Evolutionary conservation across 2,797 vertebrate genomes (phyloP).

Genomic region (Ctenochaetus hawaiiensis): DNA sequence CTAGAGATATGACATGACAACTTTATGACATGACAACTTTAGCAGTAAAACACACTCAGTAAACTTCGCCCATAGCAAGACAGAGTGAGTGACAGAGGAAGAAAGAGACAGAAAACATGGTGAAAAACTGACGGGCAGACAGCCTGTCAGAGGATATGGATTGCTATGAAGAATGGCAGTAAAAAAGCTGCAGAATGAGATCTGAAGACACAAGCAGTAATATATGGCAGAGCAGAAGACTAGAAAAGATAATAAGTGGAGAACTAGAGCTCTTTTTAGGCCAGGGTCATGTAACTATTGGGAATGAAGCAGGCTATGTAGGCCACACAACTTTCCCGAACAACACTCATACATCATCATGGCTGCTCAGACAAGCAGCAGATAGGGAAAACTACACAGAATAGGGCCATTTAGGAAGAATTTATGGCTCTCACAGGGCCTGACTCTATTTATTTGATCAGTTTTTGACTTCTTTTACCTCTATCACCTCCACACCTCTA

Average conservation of each 20-base stretch:
- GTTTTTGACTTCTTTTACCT: slow-evolving; percentile 9
- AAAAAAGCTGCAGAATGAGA: slow-evolving; percentile 5
- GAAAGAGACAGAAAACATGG: neutral
- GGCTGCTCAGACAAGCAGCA: slow-evolving; percentile 5
- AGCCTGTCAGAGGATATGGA: neutral
- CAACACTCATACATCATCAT: slow-evolving; percentile 51
- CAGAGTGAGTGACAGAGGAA: slow-evolving; percentile 14
- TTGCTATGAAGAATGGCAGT: slow-evolving; percentile 16
- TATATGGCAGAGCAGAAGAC: slow-evolving; percentile 30
- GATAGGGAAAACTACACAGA: slow-evolving; percentile 43
- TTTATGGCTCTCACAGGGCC: neutral
- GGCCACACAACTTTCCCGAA: slow-evolving; percentile 71
- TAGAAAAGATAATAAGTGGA: slow-evolving; percentile 47
- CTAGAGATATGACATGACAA: neutral
- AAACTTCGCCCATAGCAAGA: neutral
- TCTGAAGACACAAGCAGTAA: slow-evolving; percentile 5
- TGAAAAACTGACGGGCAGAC: slow-evolving; percentile 6
- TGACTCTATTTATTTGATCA: neutral
- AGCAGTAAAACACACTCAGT: neutral
- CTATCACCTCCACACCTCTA: neutral
- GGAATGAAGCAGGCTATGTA: slow-evolving; percentile 68
- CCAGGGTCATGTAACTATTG: slow-evolving; percentile 71
- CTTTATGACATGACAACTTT: neutral
- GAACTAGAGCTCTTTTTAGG: slow-evolving; percentile 76
- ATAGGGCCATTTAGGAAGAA: slow-evolving; percentile 30